Conservation (phyloP, 1,140 invertebrate species). For the Drosophila novamexicana region DNA sequence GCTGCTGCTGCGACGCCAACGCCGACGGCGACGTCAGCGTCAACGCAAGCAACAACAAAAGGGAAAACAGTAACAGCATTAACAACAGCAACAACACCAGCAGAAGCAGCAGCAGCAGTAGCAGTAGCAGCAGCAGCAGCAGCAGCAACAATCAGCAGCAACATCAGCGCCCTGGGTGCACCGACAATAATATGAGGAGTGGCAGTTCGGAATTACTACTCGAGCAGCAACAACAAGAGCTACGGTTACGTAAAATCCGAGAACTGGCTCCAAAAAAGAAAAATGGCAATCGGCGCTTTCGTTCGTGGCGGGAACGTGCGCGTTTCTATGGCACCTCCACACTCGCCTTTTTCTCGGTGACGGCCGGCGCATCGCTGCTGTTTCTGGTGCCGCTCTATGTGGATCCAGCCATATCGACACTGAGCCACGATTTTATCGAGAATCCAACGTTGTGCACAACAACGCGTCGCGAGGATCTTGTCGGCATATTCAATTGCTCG, state of each 20-base stretch:
- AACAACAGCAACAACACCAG: constrained; percentile 18
- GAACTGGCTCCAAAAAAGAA: constrained; percentile 87
- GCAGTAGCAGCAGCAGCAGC: constrained; percentile 50
- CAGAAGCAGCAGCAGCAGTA: constrained; percentile 34
- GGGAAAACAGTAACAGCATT: constrained; percentile 25
- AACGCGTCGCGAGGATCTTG: constrained; percentile 89
- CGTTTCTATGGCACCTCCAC: constrained; percentile 92
- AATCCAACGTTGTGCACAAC: constrained; percentile 92
- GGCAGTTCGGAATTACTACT: constrained; percentile 94
- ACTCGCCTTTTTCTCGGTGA: constrained; percentile 91
- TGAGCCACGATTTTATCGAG: constrained; percentile 92
- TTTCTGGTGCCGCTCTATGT: constrained; percentile 95
- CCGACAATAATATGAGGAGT: constrained; percentile 90
- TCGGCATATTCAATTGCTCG: constrained; percentile 92
- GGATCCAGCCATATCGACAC: constrained; percentile 93
- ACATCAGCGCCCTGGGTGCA: constrained; percentile 84
- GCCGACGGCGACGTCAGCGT: constrained; percentile 63
- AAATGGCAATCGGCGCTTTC: constrained; percentile 86
- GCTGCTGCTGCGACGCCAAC: constrained; percentile 76
- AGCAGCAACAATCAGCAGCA: constrained; percentile 68
- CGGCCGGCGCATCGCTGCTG: constrained; percentile 91
- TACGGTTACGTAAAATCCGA: constrained; percentile 89
- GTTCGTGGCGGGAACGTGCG: constrained; percentile 90
- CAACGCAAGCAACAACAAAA: constrained; percentile 43
- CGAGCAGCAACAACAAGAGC: constrained; percentile 89